Base-by-base conservation (phyloP, 2,797 vertebrate species). In the Halcyon leucocephala region DNA sequence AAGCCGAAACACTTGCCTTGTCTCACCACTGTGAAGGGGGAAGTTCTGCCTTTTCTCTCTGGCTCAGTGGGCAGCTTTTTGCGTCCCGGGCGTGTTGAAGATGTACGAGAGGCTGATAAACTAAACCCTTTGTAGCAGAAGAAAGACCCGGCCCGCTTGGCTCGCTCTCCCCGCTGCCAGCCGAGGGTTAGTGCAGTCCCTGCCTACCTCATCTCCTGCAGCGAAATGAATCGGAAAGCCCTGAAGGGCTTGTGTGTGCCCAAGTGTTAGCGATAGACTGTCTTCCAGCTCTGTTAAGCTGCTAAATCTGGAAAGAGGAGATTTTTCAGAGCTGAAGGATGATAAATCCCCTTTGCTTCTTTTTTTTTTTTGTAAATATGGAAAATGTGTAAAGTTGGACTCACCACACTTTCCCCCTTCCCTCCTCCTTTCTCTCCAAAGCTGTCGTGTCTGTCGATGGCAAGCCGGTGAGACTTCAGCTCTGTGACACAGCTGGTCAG, bases 401-500 rank as follows among this genome's bases (percentile, higher is more conserved):
- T 96, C 61, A 93, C 70, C 86, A 66, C 41, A 4, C 21, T 82
- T 86, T 66, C 15, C 17, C 82, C 54, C 39, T n/a, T 35, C 58
- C 20, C 66, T 77, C 15, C 29, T 62, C 33, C 58, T 62, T 95
- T 97, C 83, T 97, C 62, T 91, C 95, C 85, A 72, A 94, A 98
- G 98, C 98, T 72, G 98, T 98, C 26, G 99, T 99, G 94, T 99
- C 99, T 58, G 99, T 99, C 33, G 99, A 99, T 85, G 99, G 99
- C 60, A 98, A 98, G 49, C 99, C 99, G 1, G 98, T 99, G 92
- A 98, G 98, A 98, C 98, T 99, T 85, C 99, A 99, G 96, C 98
- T 99, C 86, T 98, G 99, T 96, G 99, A 99, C 98, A 99, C 99
- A 22, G 99, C 99, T 49, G 99, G 99, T 97, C 99, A 99, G 99